Percentiles rank a stretch among this genome's conserved stretches.
phyloP scores from a whole-genome alignment of 2,113 vertebrate genomes.

The Clarias batrachus region DNA sequence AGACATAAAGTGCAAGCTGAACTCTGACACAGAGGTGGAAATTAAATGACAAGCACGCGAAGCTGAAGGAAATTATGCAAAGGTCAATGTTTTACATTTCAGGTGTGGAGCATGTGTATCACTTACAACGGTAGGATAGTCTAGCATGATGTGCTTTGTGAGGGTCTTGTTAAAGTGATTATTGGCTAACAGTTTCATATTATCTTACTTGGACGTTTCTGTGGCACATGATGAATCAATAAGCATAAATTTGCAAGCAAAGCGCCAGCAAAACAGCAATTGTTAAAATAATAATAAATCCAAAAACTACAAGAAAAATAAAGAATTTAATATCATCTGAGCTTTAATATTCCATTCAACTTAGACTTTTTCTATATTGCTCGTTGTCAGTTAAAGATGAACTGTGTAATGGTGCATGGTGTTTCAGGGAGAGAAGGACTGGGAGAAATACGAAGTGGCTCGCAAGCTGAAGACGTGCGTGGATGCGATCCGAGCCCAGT shows the following conservation, averaged over 20 bases:
- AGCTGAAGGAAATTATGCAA: background rate
- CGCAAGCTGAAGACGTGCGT: conserved; percentile 67
- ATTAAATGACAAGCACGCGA: background rate
- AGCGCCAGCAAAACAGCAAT: background rate
- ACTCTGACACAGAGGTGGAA: background rate
- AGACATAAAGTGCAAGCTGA: background rate
- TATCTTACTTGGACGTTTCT: background rate
- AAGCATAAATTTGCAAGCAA: background rate
- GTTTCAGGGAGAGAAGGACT: conserved; percentile 70
- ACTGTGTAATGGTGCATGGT: background rate
- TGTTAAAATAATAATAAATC: background rate
- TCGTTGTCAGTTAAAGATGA: background rate
- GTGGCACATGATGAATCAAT: background rate
- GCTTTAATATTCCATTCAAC: too few species aligned
- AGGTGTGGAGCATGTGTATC: background rate
- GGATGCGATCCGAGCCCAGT: conserved; percentile 65
- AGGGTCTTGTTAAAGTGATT: background rate
- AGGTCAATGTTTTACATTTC: background rate
- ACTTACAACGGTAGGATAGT: background rate
- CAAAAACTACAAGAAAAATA: too few species aligned
- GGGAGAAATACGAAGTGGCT: conserved; percentile 73
- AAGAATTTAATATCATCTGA: too few species aligned
- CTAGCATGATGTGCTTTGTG: background rate
- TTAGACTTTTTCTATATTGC: background rate
- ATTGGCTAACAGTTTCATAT: background rate